Conservation (phyloP, 2,797 vertebrate species). For the Urosaurus nigricauda region DNA sequence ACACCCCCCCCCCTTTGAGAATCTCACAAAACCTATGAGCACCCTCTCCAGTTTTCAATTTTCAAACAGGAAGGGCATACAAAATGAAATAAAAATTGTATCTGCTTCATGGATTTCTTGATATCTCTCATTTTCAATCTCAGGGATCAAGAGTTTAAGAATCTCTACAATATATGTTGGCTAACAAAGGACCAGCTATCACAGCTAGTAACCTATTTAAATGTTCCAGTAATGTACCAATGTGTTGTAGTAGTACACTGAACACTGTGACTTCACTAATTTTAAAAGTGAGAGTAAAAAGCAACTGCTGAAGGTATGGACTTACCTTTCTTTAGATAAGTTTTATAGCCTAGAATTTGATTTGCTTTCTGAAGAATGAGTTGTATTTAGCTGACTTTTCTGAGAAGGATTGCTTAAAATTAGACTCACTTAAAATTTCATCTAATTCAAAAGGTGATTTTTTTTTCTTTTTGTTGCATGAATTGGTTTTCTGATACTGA, state of each 20-base stretch:
- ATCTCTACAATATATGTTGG: background rate
- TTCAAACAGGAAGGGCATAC: too few relatives aligned
- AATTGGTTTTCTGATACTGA: conserved; percentile 15
- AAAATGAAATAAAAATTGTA: too few relatives aligned
- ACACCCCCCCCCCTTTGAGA: too few relatives aligned
- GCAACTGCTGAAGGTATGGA: rapidly evolving
- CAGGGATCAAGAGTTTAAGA: too few relatives aligned
- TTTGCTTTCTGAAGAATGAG: conserved; percentile 37
- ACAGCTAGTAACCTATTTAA: conserved; percentile 28
- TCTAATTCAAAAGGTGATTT: conserved; percentile 25
- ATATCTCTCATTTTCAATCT: too few relatives aligned
- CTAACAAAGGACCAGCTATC: background rate
- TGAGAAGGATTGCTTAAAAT: conserved; percentile 19
- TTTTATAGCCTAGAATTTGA: conserved; percentile 39
- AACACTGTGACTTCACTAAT: conserved; percentile 15
- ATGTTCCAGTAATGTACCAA: background rate
- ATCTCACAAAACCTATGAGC: too few relatives aligned
- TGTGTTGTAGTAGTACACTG: conserved; percentile 21
- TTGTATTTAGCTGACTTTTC: conserved; percentile 26
- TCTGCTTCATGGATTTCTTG: too few relatives aligned
- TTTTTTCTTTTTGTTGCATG: background rate
- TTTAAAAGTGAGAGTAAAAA: background rate
- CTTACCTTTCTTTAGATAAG: conserved; percentile 39
- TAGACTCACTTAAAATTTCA: conserved; percentile 19
- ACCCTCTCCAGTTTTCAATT: too few relatives aligned